Base-by-base conservation (phyloP, 1,140 invertebrate species). In the Anthonomus grandis region DNA sequence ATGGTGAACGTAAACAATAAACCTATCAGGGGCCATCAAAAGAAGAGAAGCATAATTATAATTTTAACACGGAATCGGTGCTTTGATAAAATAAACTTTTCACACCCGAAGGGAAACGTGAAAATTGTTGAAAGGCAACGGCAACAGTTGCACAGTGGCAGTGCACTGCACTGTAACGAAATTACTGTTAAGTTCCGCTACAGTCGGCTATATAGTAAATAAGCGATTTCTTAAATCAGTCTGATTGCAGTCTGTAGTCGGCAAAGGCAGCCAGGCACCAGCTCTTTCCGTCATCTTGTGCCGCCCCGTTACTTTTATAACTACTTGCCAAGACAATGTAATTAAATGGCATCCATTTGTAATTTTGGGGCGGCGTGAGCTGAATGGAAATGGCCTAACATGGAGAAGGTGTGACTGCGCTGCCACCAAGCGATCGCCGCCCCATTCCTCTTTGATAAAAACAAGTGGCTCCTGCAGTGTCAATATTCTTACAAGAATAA, bases 261-360 rank as follows among this genome's bases (percentile, higher is more conserved):
- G 67, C 61, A 64, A 66, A 64, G 65, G 63, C 60, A 52, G n/a
- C n/a, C n/a, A n/a, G n/a, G n/a, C n/a, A n/a, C n/a, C n/a, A n/a
- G 59, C 64, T 59, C 58, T 54, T 66, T 66, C 62, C 49, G 49
- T 52, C 49, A 52, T 63, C 61, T 42, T 42, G 55, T 65, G 64
- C 66, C 64, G 59, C 66, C 56, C 68, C 64, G 65, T 72, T 72
- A 70, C 69, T 71, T 72, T 71, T 71, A 72, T 67, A 72, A 70
- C 70, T 70, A 68, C 62, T 70, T 68, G 70, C 65, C 68, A 69
- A 70, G 70, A 70, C 70, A 72, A 71, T 71, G 70, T 72, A 72
- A 72, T 72, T 72, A 72, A 72, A 71, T 72, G 70, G 69, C 70
- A 72, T 71, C 70, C 70, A 72, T 72, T 72, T 69, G 70, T 72